Base-by-base conservation (phyloP, 2,888 invertebrate species). In the Luffia ferchaultella region DNA sequence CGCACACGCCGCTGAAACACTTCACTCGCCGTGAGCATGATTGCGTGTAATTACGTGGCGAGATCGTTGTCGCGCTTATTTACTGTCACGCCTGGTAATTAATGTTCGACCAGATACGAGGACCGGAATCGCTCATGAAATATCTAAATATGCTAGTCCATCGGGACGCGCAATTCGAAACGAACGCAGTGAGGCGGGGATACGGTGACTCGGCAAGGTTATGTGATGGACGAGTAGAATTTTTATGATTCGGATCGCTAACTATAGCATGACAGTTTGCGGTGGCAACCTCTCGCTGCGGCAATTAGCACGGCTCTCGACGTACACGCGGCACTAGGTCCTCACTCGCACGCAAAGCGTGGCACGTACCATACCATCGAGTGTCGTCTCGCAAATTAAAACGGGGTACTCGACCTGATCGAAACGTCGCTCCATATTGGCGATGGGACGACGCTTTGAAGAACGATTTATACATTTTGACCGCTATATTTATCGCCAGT, bases 341-440 rank as follows among this genome's bases (percentile, higher is more conserved):
- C 16, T n/a, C n/a, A n/a, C n/a, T n/a, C n/a, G n/a, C n/a, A n/a
- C n/a, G n/a, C n/a, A n/a, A n/a, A n/a, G n/a, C n/a, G n/a, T n/a
- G n/a, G n/a, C n/a, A n/a, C n/a, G n/a, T n/a, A n/a, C n/a, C n/a
- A n/a, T n/a, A n/a, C n/a, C n/a, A n/a, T n/a, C 68, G 68, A 76
- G 71, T 80, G 79, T 77, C 82, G 78, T 75, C 75, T 73, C 75
- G 76, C 78, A 82, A 83, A 82, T 82, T 83, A 80, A 83, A 83
- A 82, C 76, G 71, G 70, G 63, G 64, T 76, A 71, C 82, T 82
- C 69, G 68, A 78, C 73, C 65, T 63, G 67, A 74, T 77, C 71
- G 66, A 68, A 61, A 41, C 20, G 42, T 19, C 48, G 16, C n/a
- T 42, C 7, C 48, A 42, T 30, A 3, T 17, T 2, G 42, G 5